Evolutionary conservation across 2,888 invertebrate genomes (phyloP).

Genomic region (Drosophila formosana): DNA sequence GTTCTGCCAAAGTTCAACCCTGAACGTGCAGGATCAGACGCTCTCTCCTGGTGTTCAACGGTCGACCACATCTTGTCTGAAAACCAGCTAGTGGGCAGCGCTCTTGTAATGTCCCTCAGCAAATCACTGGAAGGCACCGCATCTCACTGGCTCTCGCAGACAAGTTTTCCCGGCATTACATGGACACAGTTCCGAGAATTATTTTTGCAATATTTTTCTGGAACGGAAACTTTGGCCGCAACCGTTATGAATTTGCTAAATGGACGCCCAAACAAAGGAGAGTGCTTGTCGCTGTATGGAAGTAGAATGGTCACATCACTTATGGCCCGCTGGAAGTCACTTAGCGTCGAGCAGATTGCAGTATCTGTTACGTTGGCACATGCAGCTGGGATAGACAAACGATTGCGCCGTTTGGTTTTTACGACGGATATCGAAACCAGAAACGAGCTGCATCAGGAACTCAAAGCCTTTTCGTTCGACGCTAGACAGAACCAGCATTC

Average conservation of each 20-base stretch:
- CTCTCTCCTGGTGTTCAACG: not conserved
- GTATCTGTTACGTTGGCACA: conserved; percentile 9
- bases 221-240: conserved; percentile 6
- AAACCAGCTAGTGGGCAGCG: conserved; percentile 4
- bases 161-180: conserved; percentile 1
- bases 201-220: conserved; percentile 12
- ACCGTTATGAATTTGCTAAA: conserved; percentile 8
- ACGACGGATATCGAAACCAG: not conserved
- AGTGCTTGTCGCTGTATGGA: conserved; percentile 8
- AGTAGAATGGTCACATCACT: conserved; percentile 12
- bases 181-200: conserved; percentile 6
- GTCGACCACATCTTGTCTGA: conserved; percentile 9
- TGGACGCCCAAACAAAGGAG: conserved; percentile 3
- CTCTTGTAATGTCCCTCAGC: conserved; percentile 9
- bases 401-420: conserved; percentile 1
- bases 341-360: conserved; percentile 9
- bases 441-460: conserved; percentile 1
- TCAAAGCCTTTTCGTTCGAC: not conserved
- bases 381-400: conserved; percentile 10
- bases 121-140: conserved; percentile 8
- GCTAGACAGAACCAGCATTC: not conserved
- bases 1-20: no score
- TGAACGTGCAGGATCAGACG: not conserved
- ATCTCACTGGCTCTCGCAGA: conserved; percentile 8
- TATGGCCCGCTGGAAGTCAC: conserved; percentile 4